A percentile compares a stretch with the other conserved stretches of the same genome.
Conservation (phyloP, 92 coral and sea anemone species). For the Umimayanthus kanabou region DNA sequence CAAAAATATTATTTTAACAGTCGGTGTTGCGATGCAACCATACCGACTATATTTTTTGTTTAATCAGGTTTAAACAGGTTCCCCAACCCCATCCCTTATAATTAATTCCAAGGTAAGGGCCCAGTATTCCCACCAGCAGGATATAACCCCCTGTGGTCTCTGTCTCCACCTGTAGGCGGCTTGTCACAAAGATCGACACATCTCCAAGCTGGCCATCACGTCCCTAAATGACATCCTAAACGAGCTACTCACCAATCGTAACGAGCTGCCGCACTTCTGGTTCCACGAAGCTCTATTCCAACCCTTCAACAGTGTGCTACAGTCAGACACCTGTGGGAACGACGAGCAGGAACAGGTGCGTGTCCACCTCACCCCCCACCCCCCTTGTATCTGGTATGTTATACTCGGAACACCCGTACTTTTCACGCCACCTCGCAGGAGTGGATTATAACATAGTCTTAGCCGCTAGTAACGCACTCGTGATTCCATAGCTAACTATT, state of each 20-base stretch:
- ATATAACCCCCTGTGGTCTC: not conserved
- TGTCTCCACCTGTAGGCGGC: slow-evolving; percentile 67
- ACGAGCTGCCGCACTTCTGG: slow-evolving; percentile 98
- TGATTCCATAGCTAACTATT: not conserved
- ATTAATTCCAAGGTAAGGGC: too few relatives aligned
- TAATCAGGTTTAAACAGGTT: too few relatives aligned
- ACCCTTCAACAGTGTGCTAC: slow-evolving; percentile 80
- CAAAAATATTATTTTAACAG: too few relatives aligned
- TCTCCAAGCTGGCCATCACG: slow-evolving; percentile 92
- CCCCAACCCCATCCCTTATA: too few relatives aligned
- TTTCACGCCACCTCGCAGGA: not conserved
- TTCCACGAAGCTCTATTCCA: slow-evolving; percentile 95
- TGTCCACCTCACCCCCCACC: too few relatives aligned
- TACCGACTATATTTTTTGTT: too few relatives aligned
- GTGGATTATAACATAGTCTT: too few relatives aligned
- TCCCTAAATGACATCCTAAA: slow-evolving; percentile 83
- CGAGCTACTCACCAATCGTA: slow-evolving; percentile 86
- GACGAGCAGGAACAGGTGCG: slow-evolving; percentile 93
- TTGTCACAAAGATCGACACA: slow-evolving; percentile 79
- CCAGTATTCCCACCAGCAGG: not conserved
- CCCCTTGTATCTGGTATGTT: too few relatives aligned
- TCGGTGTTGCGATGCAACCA: too few relatives aligned
- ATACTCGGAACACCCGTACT: not conserved
- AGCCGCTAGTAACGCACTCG: too few relatives aligned
- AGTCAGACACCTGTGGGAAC: slow-evolving; percentile 66